Base-by-base conservation (phyloP, 2,113 vertebrate genomes). In the Trinectes maculatus region DNA sequence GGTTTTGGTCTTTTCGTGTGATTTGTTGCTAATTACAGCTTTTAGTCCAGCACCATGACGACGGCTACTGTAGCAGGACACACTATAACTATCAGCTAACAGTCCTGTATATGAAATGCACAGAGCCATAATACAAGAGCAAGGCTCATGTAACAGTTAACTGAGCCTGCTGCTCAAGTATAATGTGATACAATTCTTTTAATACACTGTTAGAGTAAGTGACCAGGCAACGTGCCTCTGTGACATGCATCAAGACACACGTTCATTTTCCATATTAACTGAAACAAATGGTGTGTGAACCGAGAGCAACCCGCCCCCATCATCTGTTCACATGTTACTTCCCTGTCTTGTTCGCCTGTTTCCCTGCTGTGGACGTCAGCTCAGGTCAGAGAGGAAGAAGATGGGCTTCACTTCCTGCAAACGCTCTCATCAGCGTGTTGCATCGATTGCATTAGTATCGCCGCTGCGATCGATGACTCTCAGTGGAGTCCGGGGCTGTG, bases 381-480 rank as follows among this genome's bases (percentile, higher is more conserved):
- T 44, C 44, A 71, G 55, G 66, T 33, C 51, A 80, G n/a, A 40
- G 71, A 78, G 66, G 71, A 73, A 74, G 81, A 85, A 83, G 82
- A 90, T 67, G 63, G 40, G 51, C 71, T 70, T 63, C 74, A 47
- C 77, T 89, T 74, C 83, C 75, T 88, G 85, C 83, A 84, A 91
- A 89, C 49, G 79, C 85, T 65, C 83, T 88, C 71, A 42, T 89
- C 48, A 83, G 28, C 62, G 80, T 44, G 86, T 59, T 63, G 64
- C 92, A 94, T 94, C 71, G 93, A 94, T 92, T 84, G 72, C 92
- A 91, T 93, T 91, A 92, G 87, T 89, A 86, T 92, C 90, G 88
- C 87, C 89, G 91, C 88, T 75, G 74, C 88, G 85, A 93, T 94
- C 88, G 54, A 91, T 93, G 91, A 66, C 88, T 55, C 86, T 79